Evolutionary conservation across 2,888 invertebrate genomes (phyloP), one percentile per base, ranked within the genome.

Genomic region (Brachynemurus nebulosus): DNA sequence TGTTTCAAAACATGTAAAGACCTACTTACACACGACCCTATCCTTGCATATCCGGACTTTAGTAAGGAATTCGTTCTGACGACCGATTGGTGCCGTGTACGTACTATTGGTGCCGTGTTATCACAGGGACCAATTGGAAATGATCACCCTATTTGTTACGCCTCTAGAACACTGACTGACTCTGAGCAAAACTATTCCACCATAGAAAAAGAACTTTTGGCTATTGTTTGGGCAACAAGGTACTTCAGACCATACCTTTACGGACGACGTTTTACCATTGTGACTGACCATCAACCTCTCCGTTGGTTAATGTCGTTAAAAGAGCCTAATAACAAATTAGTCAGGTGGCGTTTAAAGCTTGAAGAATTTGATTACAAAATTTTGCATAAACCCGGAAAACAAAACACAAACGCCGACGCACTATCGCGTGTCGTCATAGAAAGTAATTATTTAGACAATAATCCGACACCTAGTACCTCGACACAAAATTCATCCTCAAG

Each of bases 211-310:
- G 62, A 64, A 53, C 45, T 61, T 2, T 42, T 63, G 40, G 57
- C 59, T 1, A 59, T 65, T 7, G 51, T 63, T 4, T 62, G 57
- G 56, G 51, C 49, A 7, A 46, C 50, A 1, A 56, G 59, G 50
- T 52, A 60, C 46, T 64, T 61, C 47, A 17, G 60, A 23, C 59
- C 61, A 3, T 64, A 63, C 43, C 40, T 64, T 2, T 60, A 54
- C 44, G 62, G 62, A 12, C 51, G 53, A 23, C 51, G 57, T 47
- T 64, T 63, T 41, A 51, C 27, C 8, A 54, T 64, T 9, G 17
- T 56, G 4, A 63, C 56, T 0, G 61, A 64, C 45, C 62, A 63
- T 45, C 44, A 49, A 49, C 59, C 60, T 1, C 47, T 62, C 20
- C 52, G 49, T 2, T 62, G 59, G 58, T 45, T 64, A 4, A 54